Conservation (phyloP, 2,888 invertebrate species). For the Hoplodrina ambigua region DNA sequence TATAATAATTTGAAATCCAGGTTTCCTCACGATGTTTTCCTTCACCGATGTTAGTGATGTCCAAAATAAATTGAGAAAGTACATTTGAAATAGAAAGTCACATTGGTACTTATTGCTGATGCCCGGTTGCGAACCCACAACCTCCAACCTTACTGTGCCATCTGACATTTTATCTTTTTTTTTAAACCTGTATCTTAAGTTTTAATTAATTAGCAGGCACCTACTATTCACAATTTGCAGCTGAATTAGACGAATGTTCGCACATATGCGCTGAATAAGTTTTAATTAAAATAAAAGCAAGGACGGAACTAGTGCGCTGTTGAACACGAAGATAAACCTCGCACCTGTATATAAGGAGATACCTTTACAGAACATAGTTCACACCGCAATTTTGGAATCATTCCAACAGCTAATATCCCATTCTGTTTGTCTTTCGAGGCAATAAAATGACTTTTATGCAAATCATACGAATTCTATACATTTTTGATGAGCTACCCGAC, state of each 20-base stretch:
- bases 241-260: constrained; percentile 7
- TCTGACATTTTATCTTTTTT: no score
- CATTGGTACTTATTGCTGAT: no score
- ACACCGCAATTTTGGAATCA: constrained; percentile 81
- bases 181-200: constrained; percentile 3
- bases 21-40: no score
- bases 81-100: no score
- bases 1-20: no score
- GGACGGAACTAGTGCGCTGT: constrained; percentile 33
- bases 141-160: no score
- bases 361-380: constrained; percentile 63
- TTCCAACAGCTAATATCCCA: constrained; percentile 88
- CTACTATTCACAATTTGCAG: constrained; percentile 10
- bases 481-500: constrained; percentile 87
- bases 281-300: constrained; percentile 59
- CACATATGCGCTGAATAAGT: constrained; percentile 42
- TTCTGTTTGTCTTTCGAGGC: constrained; percentile 90
- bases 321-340: constrained; percentile 45
- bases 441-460: constrained; percentile 91
- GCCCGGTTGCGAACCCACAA: no score
- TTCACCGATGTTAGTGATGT: no score
- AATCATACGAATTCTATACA: constrained; percentile 91
- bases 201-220: constrained; percentile 39
- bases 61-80: no score
- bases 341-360: constrained; percentile 48